Base-by-base conservation (phyloP, 2,113 vertebrate genomes). In the Todiramphus chloris region DNA sequence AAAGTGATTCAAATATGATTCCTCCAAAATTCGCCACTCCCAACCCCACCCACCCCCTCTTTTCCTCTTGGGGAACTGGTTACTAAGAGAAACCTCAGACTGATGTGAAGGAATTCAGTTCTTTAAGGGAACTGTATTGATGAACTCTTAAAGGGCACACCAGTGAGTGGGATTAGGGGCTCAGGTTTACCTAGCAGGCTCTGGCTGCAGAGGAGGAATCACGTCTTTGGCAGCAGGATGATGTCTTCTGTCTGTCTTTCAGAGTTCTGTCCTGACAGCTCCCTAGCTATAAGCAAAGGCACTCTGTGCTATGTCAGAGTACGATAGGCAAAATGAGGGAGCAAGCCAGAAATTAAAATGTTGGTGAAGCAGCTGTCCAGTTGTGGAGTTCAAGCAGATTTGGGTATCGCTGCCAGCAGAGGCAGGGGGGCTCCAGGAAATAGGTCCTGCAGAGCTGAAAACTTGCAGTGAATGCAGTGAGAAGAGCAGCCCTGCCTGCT, bases 11-110 rank as follows among this genome's bases (percentile, higher is more conserved):
- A 76, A 60, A 48, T 25, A 50, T 9, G 2, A 28, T 55, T 89
- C 17, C 69, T 50, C 51, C 51, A 53, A 51, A 27, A 55, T 80
- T 55, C 4, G 39, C 14, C 6, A 53, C 15, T 8, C 24, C 9
- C 8, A 41, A 11, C 4, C 6, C 11, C 27, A 2, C 10, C 4
- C 16, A 5, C 11, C 3, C 2, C 24, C 12, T 37, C 35, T 31
- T 66, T 6, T 6, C 0, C 1, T 7, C 8, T 3, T 4, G 4
- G 39, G 30, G 13, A 83, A 15, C 35, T 53, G n/a, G 7, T 46
- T 74, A 21, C 73, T 55, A 68, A 48, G 35, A 79, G 58, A 60
- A 94, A 33, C 4, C 10, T 21, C 15, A 37, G 43, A 15, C 35
- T 72, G 20, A 24, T 44, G 28, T 0, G 67, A 78, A 82, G 51